Evolutionary conservation across 2,797 vertebrate genomes (phyloP).

Genomic region (Malacoraja senta): DNA sequence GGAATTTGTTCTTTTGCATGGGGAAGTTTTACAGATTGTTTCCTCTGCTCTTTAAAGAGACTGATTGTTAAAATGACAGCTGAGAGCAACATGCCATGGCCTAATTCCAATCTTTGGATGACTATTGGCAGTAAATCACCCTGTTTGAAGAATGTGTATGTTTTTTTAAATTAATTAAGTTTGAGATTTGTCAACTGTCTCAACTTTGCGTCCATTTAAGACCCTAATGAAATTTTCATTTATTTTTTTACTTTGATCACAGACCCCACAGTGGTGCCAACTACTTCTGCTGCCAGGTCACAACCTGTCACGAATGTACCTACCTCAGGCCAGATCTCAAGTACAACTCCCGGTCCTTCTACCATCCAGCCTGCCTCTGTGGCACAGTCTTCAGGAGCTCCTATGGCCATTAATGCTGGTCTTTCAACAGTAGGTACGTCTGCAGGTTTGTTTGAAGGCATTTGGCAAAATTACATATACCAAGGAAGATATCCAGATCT

Average conservation of each 20-base stretch:
- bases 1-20: no score
- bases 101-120: no score
- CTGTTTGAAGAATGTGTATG: neutral
- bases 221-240: neutral
- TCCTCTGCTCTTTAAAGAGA: no score
- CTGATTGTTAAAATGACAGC: no score
- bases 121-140: no score
- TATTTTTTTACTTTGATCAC: conserved; percentile 33
- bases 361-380: conserved; percentile 66
- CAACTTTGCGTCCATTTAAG: neutral
- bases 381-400: conserved; percentile 60
- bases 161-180: neutral
- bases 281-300: conserved; percentile 74
- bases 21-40: no score
- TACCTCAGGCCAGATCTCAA: conserved; percentile 87
- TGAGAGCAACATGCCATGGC: no score
- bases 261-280: conserved; percentile 91
- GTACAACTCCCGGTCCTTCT: conserved; percentile 66
- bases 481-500: neutral
- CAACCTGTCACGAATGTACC: conserved; percentile 74
- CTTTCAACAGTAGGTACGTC: conserved; percentile 72
- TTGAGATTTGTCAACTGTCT: neutral
- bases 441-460: neutral
- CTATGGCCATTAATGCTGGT: conserved; percentile 64
- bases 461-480: no score